phyloP scores from a whole-genome alignment of 2,113 vertebrate genomes.

The Poicephalus gulielmi region DNA sequence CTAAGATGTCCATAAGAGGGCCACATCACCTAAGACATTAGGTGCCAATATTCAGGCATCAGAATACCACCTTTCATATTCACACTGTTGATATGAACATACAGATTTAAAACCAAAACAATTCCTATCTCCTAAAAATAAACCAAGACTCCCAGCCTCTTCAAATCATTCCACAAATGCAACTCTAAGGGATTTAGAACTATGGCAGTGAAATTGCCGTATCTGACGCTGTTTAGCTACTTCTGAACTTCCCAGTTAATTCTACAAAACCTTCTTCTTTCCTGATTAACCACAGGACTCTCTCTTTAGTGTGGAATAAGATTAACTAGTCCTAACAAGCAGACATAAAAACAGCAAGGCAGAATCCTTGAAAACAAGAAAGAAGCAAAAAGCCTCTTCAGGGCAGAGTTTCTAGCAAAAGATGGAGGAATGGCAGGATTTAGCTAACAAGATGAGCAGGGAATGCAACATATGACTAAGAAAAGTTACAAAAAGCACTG shows the following conservation, averaged over 20 bases:
- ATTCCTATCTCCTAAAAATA: not conserved
- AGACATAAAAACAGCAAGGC: not conserved
- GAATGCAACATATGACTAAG: accelerated
- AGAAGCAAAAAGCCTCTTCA: not conserved
- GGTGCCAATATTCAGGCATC: not conserved
- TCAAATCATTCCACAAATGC: not conserved
- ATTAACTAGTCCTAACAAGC: not conserved
- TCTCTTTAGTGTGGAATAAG: not conserved
- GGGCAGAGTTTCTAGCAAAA: not conserved
- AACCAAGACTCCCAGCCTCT: not conserved
- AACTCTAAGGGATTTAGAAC: not conserved
- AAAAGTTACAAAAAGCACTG: not conserved
- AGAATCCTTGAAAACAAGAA: not conserved
- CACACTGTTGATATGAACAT: not conserved
- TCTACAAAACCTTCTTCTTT: not conserved
- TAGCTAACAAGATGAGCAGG: not conserved
- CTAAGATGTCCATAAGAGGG: not conserved
- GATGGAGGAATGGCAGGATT: not conserved
- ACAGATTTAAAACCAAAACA: not conserved
- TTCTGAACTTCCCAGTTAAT: not conserved
- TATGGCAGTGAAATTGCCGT: not conserved
- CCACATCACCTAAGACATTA: not conserved
- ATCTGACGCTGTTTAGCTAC: not conserved
- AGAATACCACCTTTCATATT: not conserved
- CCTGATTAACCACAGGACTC: not conserved